Evolutionary conservation across 2,113 vertebrate genomes (phyloP), one percentile per base, ranked within the genome.

Genomic region (Cyanoderma ruficeps): DNA sequence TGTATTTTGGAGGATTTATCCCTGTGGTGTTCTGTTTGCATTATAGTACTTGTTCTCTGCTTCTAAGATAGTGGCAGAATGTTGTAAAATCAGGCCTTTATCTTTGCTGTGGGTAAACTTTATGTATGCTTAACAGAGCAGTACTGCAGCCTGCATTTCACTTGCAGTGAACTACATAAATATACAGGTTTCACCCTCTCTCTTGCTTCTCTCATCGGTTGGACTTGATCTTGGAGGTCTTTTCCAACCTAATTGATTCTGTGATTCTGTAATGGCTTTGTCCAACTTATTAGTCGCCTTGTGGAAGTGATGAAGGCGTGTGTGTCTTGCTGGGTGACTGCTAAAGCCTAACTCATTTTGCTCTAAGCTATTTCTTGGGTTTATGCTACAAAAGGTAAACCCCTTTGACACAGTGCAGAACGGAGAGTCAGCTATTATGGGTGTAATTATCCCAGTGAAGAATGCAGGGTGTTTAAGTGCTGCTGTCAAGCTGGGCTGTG

Each of bases 401-500:
- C 47, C 24, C 50, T 75, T 72, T 82, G 90, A 91, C 0, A 5
- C 46, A 71, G 56, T 7, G 22, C 69, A 71, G 88, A 87, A 39
- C 57, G 57, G 89, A 69, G 46, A 68, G 63, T 77, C 68, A 39
- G 76, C 71, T 83, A 28, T 93, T 84, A 92, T 0, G 15, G 55
- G 6, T 1, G 3, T 85, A 79, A 94, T 95, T 87, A 91, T 78
- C 60, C 70, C 1, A 0, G 25, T 49, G 33, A 95, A 65, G 87
- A 95, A 88, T 91, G 75, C 57, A 81, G 87, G 49, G 25, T 71
- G n/a, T 16, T 63, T 71, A 68, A 83, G 42, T 83, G 61, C 74
- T 77, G 71, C 84, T 95, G 75, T 95, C 91, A 91, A 56, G 33
- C n/a, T 87, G n/a, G 67, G 46, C 42, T 87, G 49, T 4, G 2